Percentiles rank a stretch among this genome's conserved stretches.
phyloP scores from a whole-genome alignment of 2,797 vertebrate species.

The Lacerta agilis region DNA sequence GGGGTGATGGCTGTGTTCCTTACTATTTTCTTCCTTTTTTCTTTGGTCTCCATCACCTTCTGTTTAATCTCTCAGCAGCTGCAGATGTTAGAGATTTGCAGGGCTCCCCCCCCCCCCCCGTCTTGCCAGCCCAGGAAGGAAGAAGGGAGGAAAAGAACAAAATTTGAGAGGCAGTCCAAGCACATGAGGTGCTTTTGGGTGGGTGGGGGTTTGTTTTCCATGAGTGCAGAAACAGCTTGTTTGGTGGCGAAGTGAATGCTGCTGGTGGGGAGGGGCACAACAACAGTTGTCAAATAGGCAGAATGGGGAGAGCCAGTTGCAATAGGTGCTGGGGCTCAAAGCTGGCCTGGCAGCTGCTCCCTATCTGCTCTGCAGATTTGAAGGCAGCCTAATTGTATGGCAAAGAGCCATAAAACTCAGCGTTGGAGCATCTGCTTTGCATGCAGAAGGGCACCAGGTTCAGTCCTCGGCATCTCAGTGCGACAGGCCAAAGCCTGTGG shows the following conservation, averaged over 20 bases:
- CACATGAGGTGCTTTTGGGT: neutral
- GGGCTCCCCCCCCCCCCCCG: too few relatives aligned
- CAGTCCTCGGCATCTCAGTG: too few relatives aligned
- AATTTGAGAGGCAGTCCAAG: neutral
- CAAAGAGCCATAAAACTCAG: too few relatives aligned
- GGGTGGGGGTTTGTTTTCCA: neutral
- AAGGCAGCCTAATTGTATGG: neutral
- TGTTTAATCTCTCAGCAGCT: neutral
- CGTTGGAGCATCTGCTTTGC: too few relatives aligned
- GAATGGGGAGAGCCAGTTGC: too few relatives aligned
- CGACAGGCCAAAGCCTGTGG: too few relatives aligned
- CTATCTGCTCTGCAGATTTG: neutral
- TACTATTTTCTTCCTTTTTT: neutral
- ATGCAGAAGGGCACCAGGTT: too few relatives aligned
- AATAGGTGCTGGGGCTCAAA: neutral
- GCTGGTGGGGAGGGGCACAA: neutral
- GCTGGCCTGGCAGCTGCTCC: neutral
- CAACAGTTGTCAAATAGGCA: too few relatives aligned
- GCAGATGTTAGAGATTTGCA: neutral
- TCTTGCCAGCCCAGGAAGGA: neutral
- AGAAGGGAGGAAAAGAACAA: neutral
- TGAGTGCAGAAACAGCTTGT: fast-evolving
- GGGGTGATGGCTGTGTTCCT: neutral
- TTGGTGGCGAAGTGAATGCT: neutral
- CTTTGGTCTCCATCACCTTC: neutral